Evolutionary conservation across 2,113 vertebrate genomes (phyloP), one percentile per base, ranked within the genome.

Genomic region (Lophochroa leadbeateri): DNA sequence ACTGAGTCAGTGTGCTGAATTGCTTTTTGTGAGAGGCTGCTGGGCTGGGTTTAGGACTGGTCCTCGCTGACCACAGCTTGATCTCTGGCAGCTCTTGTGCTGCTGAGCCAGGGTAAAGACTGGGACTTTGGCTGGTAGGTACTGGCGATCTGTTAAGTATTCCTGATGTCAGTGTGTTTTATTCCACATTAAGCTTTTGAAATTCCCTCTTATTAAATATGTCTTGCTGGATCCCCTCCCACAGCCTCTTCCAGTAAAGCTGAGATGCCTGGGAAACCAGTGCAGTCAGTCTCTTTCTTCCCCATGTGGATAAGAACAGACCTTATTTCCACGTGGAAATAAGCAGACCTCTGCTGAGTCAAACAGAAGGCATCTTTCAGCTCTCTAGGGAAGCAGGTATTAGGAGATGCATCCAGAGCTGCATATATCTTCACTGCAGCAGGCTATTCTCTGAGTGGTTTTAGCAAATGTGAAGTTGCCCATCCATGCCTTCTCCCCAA

Each of bases 291-390:
- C 11, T 60, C 4, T 47, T 31, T 11, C 49, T 46, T 16, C 3
- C 3, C 6, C 25, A 7, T 0, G 0, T 72, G 44, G 35, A 3
- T 11, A 47, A 52, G 35, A 75, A 16, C 21, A 79, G 27, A 12
- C 33, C 25, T 72, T 64, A 21, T 13, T 87, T 74, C 67, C 41
- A 33, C 1, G 3, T 53, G 58, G 14, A 86, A 80, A 41, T 33
- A 25, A 33, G 7, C 28, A 78, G 60, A 41, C 8, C 18, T 64
- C 46, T 55, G 31, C 31, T 1, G 27, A 46, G 19, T 31, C 33
- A 67, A 49, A 64, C 9, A 44, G 63, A n/a, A 83, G 41, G 28
- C 5, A 4, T 0, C n/a, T 82, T 82, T 87, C 18, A n/a, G 10
- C 18, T 92, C 37, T 43, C 52, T 29, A 21, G n/a, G 28, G 79